Percentiles rank a stretch among this genome's conserved stretches.
Conservation (phyloP, 2,113 vertebrate species). For the Nettapus auritus region DNA sequence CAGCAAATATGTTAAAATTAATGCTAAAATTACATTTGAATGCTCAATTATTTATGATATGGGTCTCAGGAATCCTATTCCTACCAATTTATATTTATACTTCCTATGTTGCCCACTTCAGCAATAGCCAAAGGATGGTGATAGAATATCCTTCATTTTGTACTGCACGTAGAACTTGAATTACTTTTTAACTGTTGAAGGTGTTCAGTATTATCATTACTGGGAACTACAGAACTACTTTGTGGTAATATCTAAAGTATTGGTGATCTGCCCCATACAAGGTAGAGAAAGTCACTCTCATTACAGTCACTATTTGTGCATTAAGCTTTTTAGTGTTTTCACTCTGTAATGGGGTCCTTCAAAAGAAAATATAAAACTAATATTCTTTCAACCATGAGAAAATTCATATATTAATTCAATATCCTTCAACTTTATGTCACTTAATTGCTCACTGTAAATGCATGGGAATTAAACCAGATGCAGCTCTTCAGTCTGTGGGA, state of each 20-base stretch:
- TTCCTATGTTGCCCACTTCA: background rate
- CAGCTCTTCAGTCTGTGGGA: background rate
- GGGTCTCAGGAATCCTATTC: background rate
- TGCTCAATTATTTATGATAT: background rate
- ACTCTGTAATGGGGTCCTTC: background rate
- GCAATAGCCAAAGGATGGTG: background rate
- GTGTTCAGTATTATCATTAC: background rate
- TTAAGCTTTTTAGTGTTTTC: background rate
- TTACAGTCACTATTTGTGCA: background rate
- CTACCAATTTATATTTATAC: background rate
- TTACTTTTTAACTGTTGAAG: background rate
- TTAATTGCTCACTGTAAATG: background rate
- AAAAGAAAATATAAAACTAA: constrained; percentile 1
- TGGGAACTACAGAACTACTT: background rate
- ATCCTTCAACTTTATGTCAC: background rate
- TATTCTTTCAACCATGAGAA: background rate
- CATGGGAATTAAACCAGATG: background rate
- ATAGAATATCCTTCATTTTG: background rate
- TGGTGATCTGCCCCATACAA: background rate
- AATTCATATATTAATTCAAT: background rate
- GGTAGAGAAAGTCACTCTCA: background rate
- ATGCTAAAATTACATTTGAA: background rate
- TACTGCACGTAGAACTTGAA: background rate
- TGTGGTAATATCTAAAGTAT: background rate
- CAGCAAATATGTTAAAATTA: background rate